Evolutionary conservation across 2,113 vertebrate genomes (phyloP).

Genomic region (Tinamus guttatus): DNA sequence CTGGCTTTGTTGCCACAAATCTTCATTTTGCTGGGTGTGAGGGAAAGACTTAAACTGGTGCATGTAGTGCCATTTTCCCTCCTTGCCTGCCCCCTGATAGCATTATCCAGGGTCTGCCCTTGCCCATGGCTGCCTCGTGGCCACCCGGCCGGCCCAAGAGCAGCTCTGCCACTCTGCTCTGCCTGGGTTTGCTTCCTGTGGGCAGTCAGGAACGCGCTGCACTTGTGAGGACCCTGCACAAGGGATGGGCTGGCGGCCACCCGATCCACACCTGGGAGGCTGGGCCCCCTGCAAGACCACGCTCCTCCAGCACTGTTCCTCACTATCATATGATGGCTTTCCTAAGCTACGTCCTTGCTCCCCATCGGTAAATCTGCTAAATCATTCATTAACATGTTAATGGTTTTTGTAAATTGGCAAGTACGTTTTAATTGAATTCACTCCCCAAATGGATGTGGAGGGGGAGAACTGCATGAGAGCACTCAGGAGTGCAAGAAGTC

Average conservation of each 20-base stretch:
- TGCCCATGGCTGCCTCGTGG: not conserved
- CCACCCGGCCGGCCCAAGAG: not conserved
- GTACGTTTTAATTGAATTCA: conserved; percentile 36
- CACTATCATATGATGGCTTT: not conserved
- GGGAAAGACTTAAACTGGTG: not conserved
- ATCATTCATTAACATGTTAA: conserved; percentile 50
- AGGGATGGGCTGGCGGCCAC: not conserved
- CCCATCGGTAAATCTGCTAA: not conserved
- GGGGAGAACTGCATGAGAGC: not conserved
- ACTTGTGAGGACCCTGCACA: not conserved
- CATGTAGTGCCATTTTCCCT: not conserved
- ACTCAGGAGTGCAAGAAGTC: not conserved
- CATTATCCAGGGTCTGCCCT: not conserved
- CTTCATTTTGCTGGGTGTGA: not conserved
- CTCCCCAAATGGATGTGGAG: not conserved
- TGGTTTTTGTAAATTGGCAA: conserved; percentile 42
- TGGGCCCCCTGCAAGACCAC: no score
- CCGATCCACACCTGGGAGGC: not conserved
- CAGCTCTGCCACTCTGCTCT: not conserved
- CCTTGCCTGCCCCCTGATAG: not conserved
- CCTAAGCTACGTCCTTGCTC: not conserved
- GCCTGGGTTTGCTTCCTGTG: not conserved
- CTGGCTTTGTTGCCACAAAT: not conserved
- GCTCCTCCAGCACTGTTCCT: not conserved
- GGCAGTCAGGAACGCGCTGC: not conserved